Evolutionary conservation across 1,140 invertebrate species (phyloP).

Genomic region (Anadara kagoshimensis): DNA sequence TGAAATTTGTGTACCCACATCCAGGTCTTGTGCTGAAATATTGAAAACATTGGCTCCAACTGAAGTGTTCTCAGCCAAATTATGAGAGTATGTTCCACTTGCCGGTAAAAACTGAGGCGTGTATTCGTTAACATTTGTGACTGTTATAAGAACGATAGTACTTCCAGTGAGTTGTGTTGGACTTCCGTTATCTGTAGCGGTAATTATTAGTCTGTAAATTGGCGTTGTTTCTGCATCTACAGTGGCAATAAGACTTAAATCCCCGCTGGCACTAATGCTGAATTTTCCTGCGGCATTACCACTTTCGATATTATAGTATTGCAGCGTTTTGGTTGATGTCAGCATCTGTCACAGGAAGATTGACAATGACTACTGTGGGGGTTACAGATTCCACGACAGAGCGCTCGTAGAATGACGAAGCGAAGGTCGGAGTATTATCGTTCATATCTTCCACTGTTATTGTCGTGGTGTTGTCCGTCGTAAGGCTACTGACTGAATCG

Average conservation of each 20-base stretch:
- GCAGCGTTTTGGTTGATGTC: constrained; percentile 15
- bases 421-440: constrained; percentile 14
- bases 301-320: constrained; percentile 14
- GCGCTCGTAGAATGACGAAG: constrained; percentile 1
- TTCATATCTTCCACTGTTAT: constrained; percentile 66
- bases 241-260: constrained; percentile 17
- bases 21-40: constrained; percentile 78
- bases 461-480: constrained; percentile 74
- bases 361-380: constrained; percentile 1
- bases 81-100: constrained; percentile 82
- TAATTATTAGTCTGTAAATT: constrained; percentile 44
- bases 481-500: not conserved
- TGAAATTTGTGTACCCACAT: constrained; percentile 74
- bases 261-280: constrained; percentile 12
- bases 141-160: constrained; percentile 41
- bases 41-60: constrained; percentile 84
- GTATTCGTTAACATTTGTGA: constrained; percentile 48
- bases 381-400: constrained; percentile 5
- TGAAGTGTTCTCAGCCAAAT: constrained; percentile 83
- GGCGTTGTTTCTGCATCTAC: constrained; percentile 24
- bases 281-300: constrained; percentile 28
- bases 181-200: constrained; percentile 46
- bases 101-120: constrained; percentile 40
- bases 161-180: constrained; percentile 35
- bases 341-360: constrained; percentile 11